Conservation (phyloP, 2,888 invertebrate species). For the Agonum fuliginosum region DNA sequence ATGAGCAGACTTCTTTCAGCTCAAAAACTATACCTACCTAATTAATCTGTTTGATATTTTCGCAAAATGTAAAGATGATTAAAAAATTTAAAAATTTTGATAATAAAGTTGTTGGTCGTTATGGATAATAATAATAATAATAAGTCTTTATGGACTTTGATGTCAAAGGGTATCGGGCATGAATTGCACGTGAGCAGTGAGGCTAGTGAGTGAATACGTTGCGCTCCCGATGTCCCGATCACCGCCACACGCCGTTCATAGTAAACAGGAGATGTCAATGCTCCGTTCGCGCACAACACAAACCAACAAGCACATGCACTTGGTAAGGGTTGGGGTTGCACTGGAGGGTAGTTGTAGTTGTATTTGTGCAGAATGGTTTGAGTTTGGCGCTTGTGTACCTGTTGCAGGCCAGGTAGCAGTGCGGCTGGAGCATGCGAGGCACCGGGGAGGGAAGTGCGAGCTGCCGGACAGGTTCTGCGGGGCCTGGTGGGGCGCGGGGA, state of each 20-base stretch:
- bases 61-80: no score
- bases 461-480: conserved; percentile 63
- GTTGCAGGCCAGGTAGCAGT: conserved; percentile 65
- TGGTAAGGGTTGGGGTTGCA: not conserved
- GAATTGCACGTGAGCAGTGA: not conserved
- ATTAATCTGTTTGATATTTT: no score
- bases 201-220: no score
- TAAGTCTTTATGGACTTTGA: not conserved
- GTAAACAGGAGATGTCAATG: conserved; percentile 49
- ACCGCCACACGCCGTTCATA: conserved; percentile 16
- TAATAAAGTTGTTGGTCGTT: no score
- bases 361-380: conserved; percentile 36
- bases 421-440: conserved; percentile 26
- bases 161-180: not conserved
- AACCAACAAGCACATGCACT: not conserved
- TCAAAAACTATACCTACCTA: no score
- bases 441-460: conserved; percentile 21
- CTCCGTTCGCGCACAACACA: conserved; percentile 18
- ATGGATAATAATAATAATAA: not conserved
- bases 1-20: no score
- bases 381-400: conserved; percentile 61
- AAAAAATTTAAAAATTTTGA: no score
- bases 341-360: conserved; percentile 6
- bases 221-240: not conserved
- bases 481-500: conserved; percentile 70